Conservation (phyloP, 30 jellyfish, hydroid and myxozoan species). For the Aurelia aurita complex sp. Pacific region DNA sequence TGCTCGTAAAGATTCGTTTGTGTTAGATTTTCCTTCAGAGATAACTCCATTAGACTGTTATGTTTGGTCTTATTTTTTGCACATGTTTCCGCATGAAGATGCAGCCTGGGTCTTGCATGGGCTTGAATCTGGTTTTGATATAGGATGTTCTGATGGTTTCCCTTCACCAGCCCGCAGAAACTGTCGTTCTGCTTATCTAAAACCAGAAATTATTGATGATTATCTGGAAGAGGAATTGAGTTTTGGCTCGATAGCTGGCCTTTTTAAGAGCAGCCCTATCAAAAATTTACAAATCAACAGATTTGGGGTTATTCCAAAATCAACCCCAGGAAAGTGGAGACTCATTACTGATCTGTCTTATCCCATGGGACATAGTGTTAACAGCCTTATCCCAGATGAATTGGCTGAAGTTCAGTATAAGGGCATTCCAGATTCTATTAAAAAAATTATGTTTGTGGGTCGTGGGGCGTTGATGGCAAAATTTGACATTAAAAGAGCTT, state of each 20-base stretch:
- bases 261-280: constrained; percentile 44
- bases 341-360: constrained; percentile 71
- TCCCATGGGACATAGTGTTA: constrained; percentile 61
- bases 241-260: constrained; percentile 79
- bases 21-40: too few relatives aligned
- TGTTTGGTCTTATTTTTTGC: neutral
- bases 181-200: constrained; percentile 47
- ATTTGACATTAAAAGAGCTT: constrained; percentile 72
- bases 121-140: neutral
- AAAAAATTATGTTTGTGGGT: constrained; percentile 26
- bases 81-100: neutral
- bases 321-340: constrained; percentile 74
- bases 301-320: constrained; percentile 82
- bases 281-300: constrained; percentile 45
- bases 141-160: neutral
- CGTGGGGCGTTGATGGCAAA: constrained; percentile 66
- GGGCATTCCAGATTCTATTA: constrained; percentile 68
- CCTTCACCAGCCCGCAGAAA: constrained; percentile 36
- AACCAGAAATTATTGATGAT: constrained; percentile 39
- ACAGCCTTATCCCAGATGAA: constrained; percentile 54
- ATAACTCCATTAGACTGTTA: neutral
- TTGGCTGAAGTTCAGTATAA: constrained; percentile 50
- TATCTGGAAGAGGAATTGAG: constrained; percentile 43
- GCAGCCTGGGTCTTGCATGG: constrained; percentile 28
- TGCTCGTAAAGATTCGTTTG: too few relatives aligned